A percentile compares a stretch with the other conserved stretches of the same genome.
Conservation (phyloP, 1,140 invertebrate species). For the Thalassaphorura encarpata region DNA sequence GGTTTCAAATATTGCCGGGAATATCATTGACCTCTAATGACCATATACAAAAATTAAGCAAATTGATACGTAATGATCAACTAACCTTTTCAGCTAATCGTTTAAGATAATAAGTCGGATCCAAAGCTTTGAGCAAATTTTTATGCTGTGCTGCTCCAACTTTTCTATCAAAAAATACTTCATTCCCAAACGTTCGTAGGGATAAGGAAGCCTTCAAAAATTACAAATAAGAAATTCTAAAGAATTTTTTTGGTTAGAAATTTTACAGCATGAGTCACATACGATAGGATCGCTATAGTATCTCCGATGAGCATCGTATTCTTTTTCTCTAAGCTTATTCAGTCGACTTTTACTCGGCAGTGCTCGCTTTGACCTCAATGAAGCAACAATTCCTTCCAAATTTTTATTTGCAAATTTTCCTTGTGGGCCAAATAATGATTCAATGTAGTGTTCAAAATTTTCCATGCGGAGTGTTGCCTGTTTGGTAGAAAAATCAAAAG, state of each 20-base stretch:
- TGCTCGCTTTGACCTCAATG: conserved; percentile 32
- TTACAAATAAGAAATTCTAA: neutral
- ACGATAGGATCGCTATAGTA: conserved; percentile 31
- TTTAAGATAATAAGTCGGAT: conserved; percentile 15
- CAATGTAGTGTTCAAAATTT: conserved; percentile 73
- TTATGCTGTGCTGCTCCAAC: conserved; percentile 20
- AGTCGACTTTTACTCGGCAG: conserved; percentile 22
- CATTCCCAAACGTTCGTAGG: conserved; percentile 27
- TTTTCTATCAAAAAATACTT: conserved; percentile 23
- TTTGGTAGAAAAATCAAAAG: no score
- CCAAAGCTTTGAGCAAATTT: conserved; percentile 12
- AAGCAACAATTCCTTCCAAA: conserved; percentile 17
- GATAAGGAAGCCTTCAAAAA: conserved; percentile 28
- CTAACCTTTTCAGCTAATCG: conserved; percentile 17
- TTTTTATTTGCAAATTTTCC: conserved; percentile 45
- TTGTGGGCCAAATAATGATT: conserved; percentile 64
- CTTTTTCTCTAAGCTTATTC: conserved; percentile 12
- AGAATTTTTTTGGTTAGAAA: neutral
- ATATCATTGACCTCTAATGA: no score
- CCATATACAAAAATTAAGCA: no score
- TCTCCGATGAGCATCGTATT: conserved; percentile 26
- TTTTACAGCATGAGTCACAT: conserved; percentile 4
- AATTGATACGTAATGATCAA: no score
- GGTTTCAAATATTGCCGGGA: no score
- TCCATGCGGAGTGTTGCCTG: conserved; percentile 63